phyloP scores from a whole-genome alignment of 1,140 invertebrate genomes.

The Periplaneta americana region DNA sequence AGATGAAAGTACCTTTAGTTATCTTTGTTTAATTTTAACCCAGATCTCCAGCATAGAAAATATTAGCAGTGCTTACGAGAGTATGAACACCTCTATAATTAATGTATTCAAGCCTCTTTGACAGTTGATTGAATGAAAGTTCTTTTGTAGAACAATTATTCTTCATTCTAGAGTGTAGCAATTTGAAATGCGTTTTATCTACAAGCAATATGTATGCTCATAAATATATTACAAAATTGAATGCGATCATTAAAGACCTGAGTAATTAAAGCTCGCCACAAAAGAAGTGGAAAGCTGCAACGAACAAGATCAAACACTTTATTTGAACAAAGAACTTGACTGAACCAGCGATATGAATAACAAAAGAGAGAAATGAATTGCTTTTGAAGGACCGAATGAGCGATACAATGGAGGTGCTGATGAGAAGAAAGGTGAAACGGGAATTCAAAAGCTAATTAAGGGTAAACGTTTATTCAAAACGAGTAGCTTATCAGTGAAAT shows the following conservation, averaged over 20 bases:
- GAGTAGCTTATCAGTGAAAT: not conserved
- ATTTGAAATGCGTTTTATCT: too few relatives aligned
- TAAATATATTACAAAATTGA: too few relatives aligned
- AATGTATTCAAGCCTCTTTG: too few relatives aligned
- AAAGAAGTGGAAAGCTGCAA: not conserved
- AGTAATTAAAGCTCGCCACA: not conserved
- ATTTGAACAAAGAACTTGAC: not conserved
- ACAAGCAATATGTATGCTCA: too few relatives aligned
- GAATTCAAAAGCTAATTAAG: not conserved
- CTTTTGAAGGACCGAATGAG: not conserved
- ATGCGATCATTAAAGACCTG: not conserved
- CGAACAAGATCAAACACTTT: not conserved
- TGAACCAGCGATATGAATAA: not conserved
- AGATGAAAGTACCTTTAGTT: too few relatives aligned
- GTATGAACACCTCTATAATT: too few relatives aligned
- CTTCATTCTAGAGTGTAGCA: too few relatives aligned
- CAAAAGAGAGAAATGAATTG: not conserved
- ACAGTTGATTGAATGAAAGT: too few relatives aligned
- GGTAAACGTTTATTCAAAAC: not conserved
- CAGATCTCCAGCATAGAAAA: too few relatives aligned
- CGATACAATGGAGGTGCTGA: not conserved
- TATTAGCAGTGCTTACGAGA: too few relatives aligned
- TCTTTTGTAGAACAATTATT: too few relatives aligned
- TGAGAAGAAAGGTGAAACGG: not conserved
- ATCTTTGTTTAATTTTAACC: too few relatives aligned